Evolutionary conservation across 2,888 invertebrate genomes (phyloP).

Genomic region (Leptopterna dolabrata): DNA sequence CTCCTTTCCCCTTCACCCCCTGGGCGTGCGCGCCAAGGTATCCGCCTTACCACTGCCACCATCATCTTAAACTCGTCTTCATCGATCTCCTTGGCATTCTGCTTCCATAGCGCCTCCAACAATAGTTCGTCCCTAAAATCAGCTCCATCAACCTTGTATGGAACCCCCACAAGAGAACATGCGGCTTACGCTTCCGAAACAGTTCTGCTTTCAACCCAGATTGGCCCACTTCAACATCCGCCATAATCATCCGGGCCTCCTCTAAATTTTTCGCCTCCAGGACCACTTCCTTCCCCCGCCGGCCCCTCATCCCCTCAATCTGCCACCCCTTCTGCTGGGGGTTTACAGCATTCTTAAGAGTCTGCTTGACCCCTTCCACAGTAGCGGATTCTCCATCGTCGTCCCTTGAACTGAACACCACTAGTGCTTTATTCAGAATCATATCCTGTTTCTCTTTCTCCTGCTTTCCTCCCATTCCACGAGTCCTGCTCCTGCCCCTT

Average conservation of each 20-base stretch:
- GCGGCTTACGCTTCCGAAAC: neutral
- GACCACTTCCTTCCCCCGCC: neutral
- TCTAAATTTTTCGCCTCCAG: neutral
- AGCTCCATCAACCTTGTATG: neutral
- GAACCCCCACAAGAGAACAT: no score
- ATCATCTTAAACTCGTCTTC: neutral
- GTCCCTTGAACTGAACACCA: neutral
- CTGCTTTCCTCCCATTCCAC: neutral
- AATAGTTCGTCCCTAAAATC: neutral
- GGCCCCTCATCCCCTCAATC: neutral
- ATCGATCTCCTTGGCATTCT: neutral
- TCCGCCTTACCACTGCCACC: neutral
- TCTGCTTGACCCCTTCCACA: neutral
- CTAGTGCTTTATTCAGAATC: neutral
- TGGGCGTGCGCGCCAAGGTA: neutral
- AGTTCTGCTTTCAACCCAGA: neutral
- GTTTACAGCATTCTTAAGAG: neutral
- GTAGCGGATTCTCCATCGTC: neutral
- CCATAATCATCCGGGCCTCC: neutral
- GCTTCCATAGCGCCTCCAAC: neutral
- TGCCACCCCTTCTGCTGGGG: neutral
- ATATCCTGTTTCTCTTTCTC: neutral
- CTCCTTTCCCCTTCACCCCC: no score
- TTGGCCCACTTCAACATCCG: neutral
- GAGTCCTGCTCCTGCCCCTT: conserved; percentile 80